Evolutionary conservation across 2,888 invertebrate species (phyloP).

Genomic region (Herminia tarsipennalis): DNA sequence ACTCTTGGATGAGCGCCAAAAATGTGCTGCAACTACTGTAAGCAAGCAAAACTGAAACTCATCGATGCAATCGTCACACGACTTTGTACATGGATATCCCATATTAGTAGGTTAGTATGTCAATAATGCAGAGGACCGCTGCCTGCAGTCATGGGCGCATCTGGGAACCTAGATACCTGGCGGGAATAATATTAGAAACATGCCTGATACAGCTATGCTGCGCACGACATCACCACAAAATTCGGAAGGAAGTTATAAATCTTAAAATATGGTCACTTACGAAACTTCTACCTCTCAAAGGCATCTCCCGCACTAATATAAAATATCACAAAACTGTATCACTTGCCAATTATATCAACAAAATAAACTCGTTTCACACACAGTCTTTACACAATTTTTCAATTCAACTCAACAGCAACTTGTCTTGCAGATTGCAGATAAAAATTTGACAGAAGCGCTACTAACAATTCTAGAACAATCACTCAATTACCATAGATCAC

Average conservation of each 20-base stretch:
- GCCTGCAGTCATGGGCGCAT: conserved; percentile 46
- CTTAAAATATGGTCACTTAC: conserved; percentile 64
- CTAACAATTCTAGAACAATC: conserved; percentile 71
- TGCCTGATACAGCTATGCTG: conserved; percentile 46
- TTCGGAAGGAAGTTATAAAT: conserved; percentile 45
- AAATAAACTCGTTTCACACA: conserved; percentile 38
- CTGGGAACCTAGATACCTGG: conserved; percentile 31
- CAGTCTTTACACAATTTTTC: conserved; percentile 40
- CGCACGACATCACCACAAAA: conserved; percentile 35
- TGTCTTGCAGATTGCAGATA: conserved; percentile 44
- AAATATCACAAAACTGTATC: conserved; percentile 43
- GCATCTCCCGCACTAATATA: conserved; percentile 70
- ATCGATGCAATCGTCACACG: conserved; percentile 59
- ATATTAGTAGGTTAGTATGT: conserved; percentile 60
- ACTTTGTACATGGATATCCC: conserved; percentile 38
- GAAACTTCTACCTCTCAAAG: conserved; percentile 75
- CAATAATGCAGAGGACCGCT: conserved; percentile 39
- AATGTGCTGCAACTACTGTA: conserved; percentile 67
- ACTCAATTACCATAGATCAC: conserved; percentile 23
- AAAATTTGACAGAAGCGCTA: conserved; percentile 45
- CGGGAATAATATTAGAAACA: conserved; percentile 43
- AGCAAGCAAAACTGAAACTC: conserved; percentile 74
- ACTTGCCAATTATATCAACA: conserved; percentile 24
- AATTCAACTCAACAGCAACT: conserved; percentile 26
- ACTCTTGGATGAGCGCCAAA: conserved; percentile 75